Base-by-base conservation (phyloP, 2,888 invertebrate species). In the Hirtodrosophila histrioides region DNA sequence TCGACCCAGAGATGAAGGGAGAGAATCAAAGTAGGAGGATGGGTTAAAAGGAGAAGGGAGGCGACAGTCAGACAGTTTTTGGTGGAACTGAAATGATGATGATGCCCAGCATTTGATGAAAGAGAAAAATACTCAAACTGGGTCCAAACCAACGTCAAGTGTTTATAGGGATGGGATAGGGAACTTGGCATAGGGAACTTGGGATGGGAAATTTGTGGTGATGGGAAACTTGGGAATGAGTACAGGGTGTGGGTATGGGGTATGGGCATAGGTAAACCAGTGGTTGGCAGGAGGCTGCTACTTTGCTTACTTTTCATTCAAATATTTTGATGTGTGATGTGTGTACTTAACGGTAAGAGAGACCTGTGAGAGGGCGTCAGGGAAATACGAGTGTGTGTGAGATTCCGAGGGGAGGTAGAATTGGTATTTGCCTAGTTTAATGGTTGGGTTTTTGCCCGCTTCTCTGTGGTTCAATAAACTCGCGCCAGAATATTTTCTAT, bases 301-400 rank as follows among this genome's bases (percentile, higher is more conserved):
- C 87, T 87, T 75, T 87, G 87, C 85, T 84, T 81, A 78, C 85
- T 69, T 86, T 82, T 77, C 86, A 88, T 84, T 85, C 78, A 88
- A 86, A 88, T 80, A 86, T 83, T 83, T 78, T 78, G 75, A 78
- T 78, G 68, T 3, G 27, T 27, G 27, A 5, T 27, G 27, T 78
- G 79, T 65, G 73, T 77, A 76, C 67, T 71, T 78, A 75, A 50
- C 49, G 51, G 63, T 40, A 37, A 45, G 43, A 48, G 37, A 40
- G 36, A 50, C 57, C 44, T 55, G 51, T 40, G 53, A 17, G 53
- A 17, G 57, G 17, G 50, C 27, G 53, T 3, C n/a, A 10, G 7
- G 48, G 12, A 8, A 8, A 35, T 7, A 9, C 11, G 37, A 8
- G 50, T 33, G 11, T n/a, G 3, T 23, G 46, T 0, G 17, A 31